Base-by-base conservation (phyloP, 2,888 invertebrate species). In the Platycheirus rosarum region DNA sequence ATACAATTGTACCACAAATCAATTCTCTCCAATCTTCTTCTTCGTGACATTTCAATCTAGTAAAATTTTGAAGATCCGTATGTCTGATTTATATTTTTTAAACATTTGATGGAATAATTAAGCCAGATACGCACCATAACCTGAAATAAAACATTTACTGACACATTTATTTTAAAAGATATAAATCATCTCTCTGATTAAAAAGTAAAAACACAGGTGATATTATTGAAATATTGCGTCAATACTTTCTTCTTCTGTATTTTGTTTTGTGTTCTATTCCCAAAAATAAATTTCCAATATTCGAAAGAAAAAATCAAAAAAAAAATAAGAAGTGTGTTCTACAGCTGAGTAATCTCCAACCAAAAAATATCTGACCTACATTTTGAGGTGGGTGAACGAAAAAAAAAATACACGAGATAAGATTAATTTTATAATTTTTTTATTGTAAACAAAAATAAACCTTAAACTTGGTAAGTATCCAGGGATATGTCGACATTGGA, bases 381-480 rank as follows among this genome's bases (percentile, higher is more conserved):
- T 82, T 76, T n/a, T 71, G 48, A 62, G 70, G 60, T 80, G 71
- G 53, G 66, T 51, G 62, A 68, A 74, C 35, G 20, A 37, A 62
- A 71, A 60, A 63, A 29, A 42, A 63, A 53, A 53, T 48, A 62
- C 46, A 68, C 37, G 35, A 79, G 80, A 84, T 85, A 85, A 84
- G 85, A 84, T 84, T 85, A 78, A 76, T 77, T 46, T 65, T 76
- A 49, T 66, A 55, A 49, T 42, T 65, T 75, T 42, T 74, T 57
- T 42, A 86, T 85, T 86, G 88, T 88, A 88, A 88, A 88, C 88
- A 88, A 88, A 88, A 88, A 88, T 88, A 88, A 88, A 88, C 88
- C 88, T 88, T 88, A 87, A 88, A 88, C 88, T 88, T 88, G 88
- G 87, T 88, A 86, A 80, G 87, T 86, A 86, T 87, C 88, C 88